Conservation (phyloP, 2,888 invertebrate species). For the Lycocerus yunnanus region DNA sequence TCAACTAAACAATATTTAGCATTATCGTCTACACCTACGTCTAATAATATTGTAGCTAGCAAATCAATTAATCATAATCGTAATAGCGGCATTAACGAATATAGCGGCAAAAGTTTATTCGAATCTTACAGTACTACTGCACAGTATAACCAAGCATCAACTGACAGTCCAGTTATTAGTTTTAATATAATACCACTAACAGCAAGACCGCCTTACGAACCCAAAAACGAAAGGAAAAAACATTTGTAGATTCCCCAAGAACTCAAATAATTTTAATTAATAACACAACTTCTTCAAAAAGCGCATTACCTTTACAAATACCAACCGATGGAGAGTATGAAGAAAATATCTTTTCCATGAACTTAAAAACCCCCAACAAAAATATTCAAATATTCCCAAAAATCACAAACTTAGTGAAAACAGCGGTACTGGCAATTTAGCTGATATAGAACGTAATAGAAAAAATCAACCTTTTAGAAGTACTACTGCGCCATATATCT, state of each 20-base stretch:
- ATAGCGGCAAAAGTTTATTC: not conserved
- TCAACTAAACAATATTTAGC: not conserved
- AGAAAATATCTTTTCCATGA: not conserved
- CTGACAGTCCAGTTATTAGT: slow-evolving; percentile 15
- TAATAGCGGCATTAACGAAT: not conserved
- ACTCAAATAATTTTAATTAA: not conserved
- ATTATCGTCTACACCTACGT: not conserved
- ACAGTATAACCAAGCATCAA: not conserved
- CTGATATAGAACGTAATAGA: not conserved
- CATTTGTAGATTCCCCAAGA: not conserved
- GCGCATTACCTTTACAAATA: not conserved
- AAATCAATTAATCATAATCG: not conserved
- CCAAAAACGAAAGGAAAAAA: not conserved
- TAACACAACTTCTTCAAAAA: not conserved
- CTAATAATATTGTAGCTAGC: not conserved
- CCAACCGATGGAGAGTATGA: not conserved
- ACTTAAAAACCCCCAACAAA: not conserved
- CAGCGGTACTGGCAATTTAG: not conserved
- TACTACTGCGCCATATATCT: not conserved
- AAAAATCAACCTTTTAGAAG: not conserved
- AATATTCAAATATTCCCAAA: not conserved
- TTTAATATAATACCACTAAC: slow-evolving; percentile 6
- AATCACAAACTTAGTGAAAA: not conserved
- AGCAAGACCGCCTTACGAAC: not conserved
- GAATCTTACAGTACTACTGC: not conserved